phyloP scores from a whole-genome alignment of 2,797 vertebrate genomes.

The Percopsis omiscomaycus region DNA sequence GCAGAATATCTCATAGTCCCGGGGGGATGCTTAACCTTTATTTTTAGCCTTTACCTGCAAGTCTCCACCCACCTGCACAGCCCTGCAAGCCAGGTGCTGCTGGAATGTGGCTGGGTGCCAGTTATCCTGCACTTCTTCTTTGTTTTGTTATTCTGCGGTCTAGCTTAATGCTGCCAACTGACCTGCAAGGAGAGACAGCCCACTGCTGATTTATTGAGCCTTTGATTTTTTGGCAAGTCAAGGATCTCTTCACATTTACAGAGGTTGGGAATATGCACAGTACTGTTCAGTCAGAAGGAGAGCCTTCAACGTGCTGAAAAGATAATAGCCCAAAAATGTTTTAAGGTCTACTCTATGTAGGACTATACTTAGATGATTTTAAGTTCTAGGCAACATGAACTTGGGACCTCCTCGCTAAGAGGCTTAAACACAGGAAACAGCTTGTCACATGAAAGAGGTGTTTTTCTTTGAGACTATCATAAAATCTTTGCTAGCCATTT shows the following conservation, averaged over 20 bases:
- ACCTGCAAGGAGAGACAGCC: constrained; percentile 24
- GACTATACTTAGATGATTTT: too few relatives aligned
- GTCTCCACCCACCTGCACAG: constrained; percentile 15
- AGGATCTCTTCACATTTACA: constrained; percentile 13
- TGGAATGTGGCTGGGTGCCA: constrained; percentile 42
- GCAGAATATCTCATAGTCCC: constrained; percentile 9
- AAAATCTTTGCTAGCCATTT: constrained; percentile 38
- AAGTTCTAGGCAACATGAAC: constrained; percentile 47
- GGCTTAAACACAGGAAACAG: constrained; percentile 49
- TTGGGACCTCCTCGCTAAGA: constrained; percentile 53
- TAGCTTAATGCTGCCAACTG: constrained; percentile 21
- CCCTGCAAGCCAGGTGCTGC: constrained; percentile 34
- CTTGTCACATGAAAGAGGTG: constrained; percentile 29
- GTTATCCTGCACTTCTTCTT: constrained; percentile 27
- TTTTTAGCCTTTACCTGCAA: not conserved
- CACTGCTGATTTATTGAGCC: constrained; percentile 33
- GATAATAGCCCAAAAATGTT: constrained; percentile 7
- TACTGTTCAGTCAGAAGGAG: constrained; percentile 11
- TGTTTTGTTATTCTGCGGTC: constrained; percentile 33
- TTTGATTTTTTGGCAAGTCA: constrained; percentile 30
- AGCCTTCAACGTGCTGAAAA: not conserved
- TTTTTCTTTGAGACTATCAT: constrained; percentile 34
- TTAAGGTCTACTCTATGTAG: too few relatives aligned
- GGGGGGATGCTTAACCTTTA: constrained; percentile 9
- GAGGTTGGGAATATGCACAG: not conserved